These are phyloP conservation scores for Philopedon plagiatum DNA, from an alignment of 2,888 invertebrate species.

Conservation along the genomic window DNA sequence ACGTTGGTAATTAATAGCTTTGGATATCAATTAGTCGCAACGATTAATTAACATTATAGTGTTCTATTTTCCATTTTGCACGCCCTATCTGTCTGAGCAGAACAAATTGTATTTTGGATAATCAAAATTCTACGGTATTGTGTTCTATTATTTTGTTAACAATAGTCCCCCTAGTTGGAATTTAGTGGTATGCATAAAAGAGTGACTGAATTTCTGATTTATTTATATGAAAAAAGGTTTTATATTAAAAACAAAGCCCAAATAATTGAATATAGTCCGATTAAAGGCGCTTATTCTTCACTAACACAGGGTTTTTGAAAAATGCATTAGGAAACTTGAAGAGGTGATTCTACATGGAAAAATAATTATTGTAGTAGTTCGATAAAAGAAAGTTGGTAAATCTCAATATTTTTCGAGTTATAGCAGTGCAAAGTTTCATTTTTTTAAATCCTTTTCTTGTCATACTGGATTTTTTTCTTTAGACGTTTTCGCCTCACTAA, in stretches of 20 bases:
- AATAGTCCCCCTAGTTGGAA: slow-evolving; percentile 13
- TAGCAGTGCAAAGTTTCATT: no score
- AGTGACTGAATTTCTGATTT: not conserved
- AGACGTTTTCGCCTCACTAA: no score
- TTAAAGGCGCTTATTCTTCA: no score
- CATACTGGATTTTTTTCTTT: no score
- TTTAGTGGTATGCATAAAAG: slow-evolving; percentile 1
- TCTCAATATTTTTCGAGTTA: no score
- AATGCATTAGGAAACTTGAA: no score
- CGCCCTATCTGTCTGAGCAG: slow-evolving; percentile 32
- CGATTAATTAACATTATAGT: slow-evolving; percentile 62
- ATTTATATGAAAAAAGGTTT: not conserved
- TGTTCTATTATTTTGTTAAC: slow-evolving; percentile 25
- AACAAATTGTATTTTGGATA: slow-evolving; percentile 27
- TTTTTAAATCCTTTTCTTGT: no score
- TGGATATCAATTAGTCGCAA: slow-evolving; percentile 59
- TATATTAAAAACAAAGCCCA: not conserved
- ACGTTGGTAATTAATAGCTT: slow-evolving; percentile 57
- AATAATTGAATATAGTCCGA: slow-evolving; percentile 28
- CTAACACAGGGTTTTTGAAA: no score
- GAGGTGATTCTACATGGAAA: no score
- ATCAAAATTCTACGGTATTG: slow-evolving; percentile 12
- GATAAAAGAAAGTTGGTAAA: no score
- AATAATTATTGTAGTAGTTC: no score
- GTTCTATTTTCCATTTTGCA: slow-evolving; percentile 54